phyloP scores from a whole-genome alignment of 2,797 vertebrate species.

The Poecilia velifera region DNA sequence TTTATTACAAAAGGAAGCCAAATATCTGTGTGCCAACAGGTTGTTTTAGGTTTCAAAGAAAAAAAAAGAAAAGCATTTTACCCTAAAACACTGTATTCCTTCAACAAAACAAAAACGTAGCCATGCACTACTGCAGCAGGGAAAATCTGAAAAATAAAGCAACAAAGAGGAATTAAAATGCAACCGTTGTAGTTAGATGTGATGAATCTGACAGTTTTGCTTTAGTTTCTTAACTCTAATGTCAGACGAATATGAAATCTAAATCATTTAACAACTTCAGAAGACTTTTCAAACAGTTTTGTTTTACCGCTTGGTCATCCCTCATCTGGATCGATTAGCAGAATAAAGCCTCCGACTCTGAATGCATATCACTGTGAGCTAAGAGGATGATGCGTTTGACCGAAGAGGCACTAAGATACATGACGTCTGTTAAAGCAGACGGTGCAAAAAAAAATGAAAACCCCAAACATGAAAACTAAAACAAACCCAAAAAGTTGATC shows the following conservation, averaged over 20 bases:
- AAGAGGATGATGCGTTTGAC: slow-evolving; percentile 13
- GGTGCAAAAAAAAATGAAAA: slow-evolving; percentile 14
- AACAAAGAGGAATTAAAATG: not conserved
- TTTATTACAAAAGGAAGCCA: not conserved
- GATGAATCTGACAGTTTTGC: not conserved
- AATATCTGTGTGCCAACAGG: not conserved
- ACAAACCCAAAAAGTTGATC: slow-evolving; percentile 30
- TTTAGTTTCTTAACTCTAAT: not conserved
- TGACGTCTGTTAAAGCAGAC: slow-evolving; percentile 2
- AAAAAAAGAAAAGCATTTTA: slow-evolving; percentile 1
- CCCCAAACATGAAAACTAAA: slow-evolving; percentile 22
- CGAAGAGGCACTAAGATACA: slow-evolving; percentile 53
- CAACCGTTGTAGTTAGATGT: not conserved
- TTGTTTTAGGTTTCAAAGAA: not conserved
- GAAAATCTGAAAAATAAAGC: not conserved
- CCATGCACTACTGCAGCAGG: slow-evolving; percentile 3
- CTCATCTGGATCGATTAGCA: not conserved
- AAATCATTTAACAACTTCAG: not conserved
- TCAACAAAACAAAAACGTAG: slow-evolving; percentile 3
- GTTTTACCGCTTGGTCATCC: slow-evolving; percentile 14
- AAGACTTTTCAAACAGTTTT: not conserved
- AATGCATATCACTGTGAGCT: not conserved
- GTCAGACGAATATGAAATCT: not conserved
- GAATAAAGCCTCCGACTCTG: not conserved
- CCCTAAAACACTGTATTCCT: slow-evolving; percentile 11